These are phyloP conservation scores for Mormyrus lacerda DNA, from an alignment of 2,113 vertebrate genomes.

Conservation along the genomic window DNA sequence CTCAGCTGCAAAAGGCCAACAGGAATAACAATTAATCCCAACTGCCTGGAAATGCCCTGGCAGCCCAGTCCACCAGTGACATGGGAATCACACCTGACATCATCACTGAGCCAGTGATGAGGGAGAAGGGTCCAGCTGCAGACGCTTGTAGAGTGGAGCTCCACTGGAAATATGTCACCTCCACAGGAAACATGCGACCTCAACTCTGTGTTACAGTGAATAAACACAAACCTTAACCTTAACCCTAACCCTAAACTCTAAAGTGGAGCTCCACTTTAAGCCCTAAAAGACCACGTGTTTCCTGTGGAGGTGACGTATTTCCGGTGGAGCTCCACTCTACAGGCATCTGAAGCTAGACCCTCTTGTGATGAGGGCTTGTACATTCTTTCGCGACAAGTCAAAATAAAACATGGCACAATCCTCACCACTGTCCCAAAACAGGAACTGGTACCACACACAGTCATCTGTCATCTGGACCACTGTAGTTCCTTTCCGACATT, in stretches of 20 bases:
- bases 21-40: not conserved
- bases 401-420: not conserved
- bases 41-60: not conserved
- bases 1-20: slow-evolving; percentile 60
- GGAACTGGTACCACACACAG: not conserved
- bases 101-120: not conserved
- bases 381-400: not conserved
- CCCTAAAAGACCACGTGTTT: too few species aligned
- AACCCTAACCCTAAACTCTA: too few species aligned
- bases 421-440: not conserved
- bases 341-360: too few species aligned
- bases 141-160: too few species aligned
- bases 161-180: too few species aligned
- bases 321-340: too few species aligned
- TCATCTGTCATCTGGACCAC: not conserved
- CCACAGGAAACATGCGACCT: too few species aligned
- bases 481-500: not conserved
- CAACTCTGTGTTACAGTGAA: too few species aligned
- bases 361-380: not conserved
- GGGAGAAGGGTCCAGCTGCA: too few species aligned
- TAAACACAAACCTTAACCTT: too few species aligned
- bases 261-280: too few species aligned
- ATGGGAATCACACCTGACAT: not conserved
- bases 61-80: not conserved
- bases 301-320: too few species aligned